Evolutionary conservation across 2,888 invertebrate genomes (phyloP).

Genomic region (Scelioninae gen. 2): DNA sequence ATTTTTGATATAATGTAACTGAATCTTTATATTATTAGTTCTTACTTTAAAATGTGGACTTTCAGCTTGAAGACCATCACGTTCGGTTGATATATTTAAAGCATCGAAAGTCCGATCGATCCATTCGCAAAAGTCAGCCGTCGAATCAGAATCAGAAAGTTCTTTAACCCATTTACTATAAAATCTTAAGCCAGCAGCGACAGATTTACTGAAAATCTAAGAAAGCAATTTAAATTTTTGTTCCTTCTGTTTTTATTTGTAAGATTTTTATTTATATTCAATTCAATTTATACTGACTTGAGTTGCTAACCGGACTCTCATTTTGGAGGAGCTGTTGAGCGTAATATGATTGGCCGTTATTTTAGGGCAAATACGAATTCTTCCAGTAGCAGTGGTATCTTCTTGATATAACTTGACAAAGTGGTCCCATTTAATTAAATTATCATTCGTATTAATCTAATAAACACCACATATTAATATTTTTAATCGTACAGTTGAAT

Average conservation of each 20-base stretch:
- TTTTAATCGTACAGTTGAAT: conserved; percentile 1
- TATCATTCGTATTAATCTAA: not conserved
- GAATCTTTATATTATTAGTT: not conserved
- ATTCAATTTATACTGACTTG: conserved; percentile 3
- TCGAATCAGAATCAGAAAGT: not conserved
- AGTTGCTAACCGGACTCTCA: too few species aligned
- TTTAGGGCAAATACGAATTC: conserved; percentile 4
- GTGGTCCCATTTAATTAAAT: conserved; percentile 13
- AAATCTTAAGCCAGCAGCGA: conserved; percentile 1
- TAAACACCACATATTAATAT: conserved; percentile 1
- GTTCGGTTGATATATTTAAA: not conserved
- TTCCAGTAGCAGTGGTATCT: not conserved
- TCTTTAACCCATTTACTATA: conserved; percentile 1
- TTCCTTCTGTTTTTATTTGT: conserved; percentile 1
- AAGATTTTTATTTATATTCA: not conserved
- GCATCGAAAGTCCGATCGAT: conserved; percentile 6
- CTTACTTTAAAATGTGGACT: conserved; percentile 3
- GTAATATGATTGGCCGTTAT: not conserved
- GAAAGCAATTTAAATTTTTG: conserved; percentile 1
- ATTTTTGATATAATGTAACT: too few species aligned
- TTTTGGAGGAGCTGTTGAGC: not conserved
- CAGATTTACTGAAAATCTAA: conserved; percentile 9
- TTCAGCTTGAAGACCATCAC: not conserved
- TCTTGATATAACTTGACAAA: conserved; percentile 1
- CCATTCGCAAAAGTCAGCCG: conserved; percentile 3